These are phyloP conservation scores for Therioaphis trifolii DNA, from an alignment of 2,888 invertebrate species.

Conservation along the genomic window DNA sequence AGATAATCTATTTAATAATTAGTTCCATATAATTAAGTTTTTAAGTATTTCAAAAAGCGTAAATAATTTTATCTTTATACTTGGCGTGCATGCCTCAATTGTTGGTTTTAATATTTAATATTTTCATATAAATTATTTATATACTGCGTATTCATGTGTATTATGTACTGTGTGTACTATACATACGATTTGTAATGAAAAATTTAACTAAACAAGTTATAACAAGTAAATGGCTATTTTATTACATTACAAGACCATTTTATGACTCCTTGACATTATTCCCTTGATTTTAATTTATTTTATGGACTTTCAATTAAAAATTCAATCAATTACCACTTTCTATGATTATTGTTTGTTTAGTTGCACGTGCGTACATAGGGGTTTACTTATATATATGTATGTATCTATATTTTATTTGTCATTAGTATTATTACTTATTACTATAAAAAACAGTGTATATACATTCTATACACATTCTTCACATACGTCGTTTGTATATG, in stretches of 20 bases:
- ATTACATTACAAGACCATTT: not conserved
- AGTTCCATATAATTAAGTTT: too few species aligned
- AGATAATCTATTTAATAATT: too few species aligned
- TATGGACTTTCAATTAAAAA: slow-evolving; percentile 45
- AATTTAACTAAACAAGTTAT: not conserved
- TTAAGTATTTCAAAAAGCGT: too few species aligned
- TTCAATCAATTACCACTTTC: slow-evolving; percentile 31
- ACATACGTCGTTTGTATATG: slow-evolving; percentile 12
- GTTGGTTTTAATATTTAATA: too few species aligned
- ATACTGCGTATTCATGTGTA: too few species aligned
- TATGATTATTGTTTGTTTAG: slow-evolving; percentile 14
- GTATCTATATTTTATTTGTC: slow-evolving; percentile 13
- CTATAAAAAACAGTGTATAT: not conserved
- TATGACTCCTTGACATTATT: not conserved
- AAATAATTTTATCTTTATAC: too few species aligned
- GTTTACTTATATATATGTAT: slow-evolving; percentile 16
- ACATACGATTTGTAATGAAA: too few species aligned
- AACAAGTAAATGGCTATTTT: not conserved
- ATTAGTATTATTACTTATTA: slow-evolving; percentile 1
- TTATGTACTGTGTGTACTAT: too few species aligned
- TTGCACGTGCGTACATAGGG: slow-evolving; percentile 33
- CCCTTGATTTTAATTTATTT: not conserved
- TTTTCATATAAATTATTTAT: too few species aligned
- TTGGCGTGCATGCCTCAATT: too few species aligned
- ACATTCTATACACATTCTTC: slow-evolving; percentile 21